Conservation (phyloP, 2,113 vertebrate species). For the Hemiscyllium ocellatum region DNA sequence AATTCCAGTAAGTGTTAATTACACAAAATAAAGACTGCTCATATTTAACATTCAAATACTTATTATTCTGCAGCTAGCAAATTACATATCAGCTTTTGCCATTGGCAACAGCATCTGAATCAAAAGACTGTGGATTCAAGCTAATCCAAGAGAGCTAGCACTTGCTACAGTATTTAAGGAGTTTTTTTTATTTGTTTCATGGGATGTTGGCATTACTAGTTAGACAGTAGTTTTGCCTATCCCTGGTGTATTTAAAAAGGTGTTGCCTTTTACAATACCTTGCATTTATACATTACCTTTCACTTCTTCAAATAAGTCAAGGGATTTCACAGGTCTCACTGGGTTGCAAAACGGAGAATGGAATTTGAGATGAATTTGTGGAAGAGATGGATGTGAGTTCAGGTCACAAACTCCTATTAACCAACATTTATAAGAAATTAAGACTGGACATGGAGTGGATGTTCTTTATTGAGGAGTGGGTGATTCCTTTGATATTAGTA, state of each 20-base stretch:
- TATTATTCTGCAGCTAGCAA: neutral
- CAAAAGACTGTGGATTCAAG: neutral
- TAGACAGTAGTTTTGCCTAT: too few relatives aligned
- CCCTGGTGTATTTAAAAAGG: too few relatives aligned
- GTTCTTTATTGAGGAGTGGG: neutral
- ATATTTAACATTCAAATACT: neutral
- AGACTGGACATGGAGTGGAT: neutral
- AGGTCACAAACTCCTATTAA: neutral
- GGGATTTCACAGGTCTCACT: neutral
- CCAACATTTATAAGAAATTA: neutral
- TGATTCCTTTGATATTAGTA: neutral
- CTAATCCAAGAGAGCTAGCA: neutral
- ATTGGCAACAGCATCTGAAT: neutral
- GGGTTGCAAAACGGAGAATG: neutral
- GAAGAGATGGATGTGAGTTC: neutral
- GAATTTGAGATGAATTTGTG: neutral
- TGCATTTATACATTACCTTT: neutral
- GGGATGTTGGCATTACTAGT: too few relatives aligned
- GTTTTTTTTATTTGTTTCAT: too few relatives aligned
- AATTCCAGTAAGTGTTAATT: conserved; percentile 38
- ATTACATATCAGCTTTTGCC: neutral
- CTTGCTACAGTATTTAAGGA: neutral
- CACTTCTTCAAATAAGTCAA: neutral
- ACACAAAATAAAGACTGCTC: neutral
- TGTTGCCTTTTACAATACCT: neutral